Percentiles rank a stretch among this genome's conserved stretches.
These are phyloP conservation scores for Ditylenchus weischeri DNA, from an alignment of 2,888 invertebrate species.

Conservation along the genomic window DNA sequence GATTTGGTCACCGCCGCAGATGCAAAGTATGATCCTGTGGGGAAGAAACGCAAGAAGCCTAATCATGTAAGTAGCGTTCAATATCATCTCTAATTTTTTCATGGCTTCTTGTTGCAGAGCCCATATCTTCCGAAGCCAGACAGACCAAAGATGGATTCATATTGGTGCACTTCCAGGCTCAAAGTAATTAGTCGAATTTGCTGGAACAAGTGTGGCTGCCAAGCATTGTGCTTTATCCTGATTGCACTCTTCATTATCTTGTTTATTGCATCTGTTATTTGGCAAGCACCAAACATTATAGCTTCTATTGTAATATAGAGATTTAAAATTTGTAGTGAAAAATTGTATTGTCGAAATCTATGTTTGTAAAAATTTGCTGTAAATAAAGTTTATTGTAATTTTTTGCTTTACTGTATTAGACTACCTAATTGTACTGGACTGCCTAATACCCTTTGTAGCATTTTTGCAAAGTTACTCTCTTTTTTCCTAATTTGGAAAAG, in stretches of 20 bases:
- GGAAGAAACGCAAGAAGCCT: conserved; percentile 52
- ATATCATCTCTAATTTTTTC: neutral
- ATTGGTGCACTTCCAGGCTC: conserved; percentile 36
- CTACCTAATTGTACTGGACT: too few relatives aligned
- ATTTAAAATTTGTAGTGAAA: too few relatives aligned
- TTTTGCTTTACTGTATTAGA: too few relatives aligned
- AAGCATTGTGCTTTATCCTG: conserved; percentile 19
- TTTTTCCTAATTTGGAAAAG: too few relatives aligned
- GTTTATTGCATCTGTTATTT: conserved; percentile 19
- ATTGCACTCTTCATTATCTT: conserved; percentile 9
- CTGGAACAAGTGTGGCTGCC: conserved; percentile 41
- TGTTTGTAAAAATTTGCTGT: too few relatives aligned
- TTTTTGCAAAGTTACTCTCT: too few relatives aligned
- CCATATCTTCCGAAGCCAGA: conserved; percentile 46
- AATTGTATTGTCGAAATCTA: too few relatives aligned
- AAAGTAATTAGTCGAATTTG: conserved; percentile 31
- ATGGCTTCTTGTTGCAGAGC: conserved; percentile 34
- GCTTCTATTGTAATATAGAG: neutral
- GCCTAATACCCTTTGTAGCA: too few relatives aligned
- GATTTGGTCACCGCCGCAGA: conserved; percentile 41
- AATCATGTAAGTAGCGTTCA: conserved; percentile 43
- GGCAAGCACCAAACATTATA: conserved; percentile 11
- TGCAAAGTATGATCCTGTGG: conserved; percentile 51
- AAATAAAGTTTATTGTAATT: too few relatives aligned
- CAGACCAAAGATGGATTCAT: conserved; percentile 42